Base-by-base conservation (phyloP, 2,797 vertebrate genomes). In the Malacoraja senta region DNA sequence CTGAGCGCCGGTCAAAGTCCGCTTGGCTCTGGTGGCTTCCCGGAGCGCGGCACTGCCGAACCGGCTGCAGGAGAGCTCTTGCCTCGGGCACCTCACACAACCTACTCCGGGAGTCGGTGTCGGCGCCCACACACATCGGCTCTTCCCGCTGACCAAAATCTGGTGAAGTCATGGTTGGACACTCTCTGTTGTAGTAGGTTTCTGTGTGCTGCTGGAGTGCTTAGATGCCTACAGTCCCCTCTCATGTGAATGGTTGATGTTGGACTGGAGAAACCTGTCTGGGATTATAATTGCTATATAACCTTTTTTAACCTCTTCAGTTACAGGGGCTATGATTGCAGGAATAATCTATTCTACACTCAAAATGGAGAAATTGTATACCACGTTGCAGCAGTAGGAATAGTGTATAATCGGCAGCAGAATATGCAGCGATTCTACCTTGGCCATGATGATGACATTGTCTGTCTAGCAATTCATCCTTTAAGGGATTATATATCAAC, bases 361-460 rank as follows among this genome's bases (percentile, higher is more conserved):
- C 99, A 99, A 96, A 98, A 97, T 0, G 99, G 99, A 91, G 99
- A 99, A 95, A 98, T 99, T 8, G 99, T 99, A 12, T 99, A 99
- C 96, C 99, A 99, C 0, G 99, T 99, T 78, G 99, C 99, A 19
- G 99, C 99, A 0, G 98, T 99, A 71, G 99, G 98, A 8, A 96
- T 99, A 91, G 98, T 99, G 93, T 99, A 99, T 95, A 99, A 98
- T 96, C 96, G 99, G 8, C 98, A 99, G 80, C 98, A 99, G 96
- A 99, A 99, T 94, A 99, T 98, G 0, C 99, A 99, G 81, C 97
- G 98, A 94, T 99, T 99, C 95, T 99, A 99, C 96, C 96, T 99
- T 94, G 98, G 99, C 35, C 99, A 99, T 7, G 98, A 99, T 19
- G 99, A 99, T 93, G 98, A 99, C 95, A 98, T 99, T 94, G 98